These are phyloP conservation scores for Drosophila paramelanica DNA, from an alignment of 2,888 invertebrate genomes.

Conservation along the genomic window DNA sequence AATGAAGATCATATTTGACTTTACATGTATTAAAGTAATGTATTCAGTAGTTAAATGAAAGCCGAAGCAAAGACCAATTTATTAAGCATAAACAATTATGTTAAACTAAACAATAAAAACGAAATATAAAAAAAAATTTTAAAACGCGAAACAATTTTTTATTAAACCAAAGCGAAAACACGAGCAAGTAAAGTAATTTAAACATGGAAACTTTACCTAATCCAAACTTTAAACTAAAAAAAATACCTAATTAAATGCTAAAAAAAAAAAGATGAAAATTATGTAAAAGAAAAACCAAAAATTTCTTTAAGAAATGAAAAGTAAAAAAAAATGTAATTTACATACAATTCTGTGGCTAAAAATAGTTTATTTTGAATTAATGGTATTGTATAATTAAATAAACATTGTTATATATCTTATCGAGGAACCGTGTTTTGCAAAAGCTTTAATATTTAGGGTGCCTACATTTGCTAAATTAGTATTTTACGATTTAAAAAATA, in stretches of 20 bases:
- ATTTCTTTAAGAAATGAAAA: conserved; percentile 68
- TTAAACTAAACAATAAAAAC: conserved; percentile 66
- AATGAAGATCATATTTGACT: conserved; percentile 71
- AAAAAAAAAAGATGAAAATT: conserved; percentile 5
- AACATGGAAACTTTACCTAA: conserved; percentile 48
- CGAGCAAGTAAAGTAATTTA: conserved; percentile 20
- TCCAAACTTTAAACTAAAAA: conserved; percentile 33
- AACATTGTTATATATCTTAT: conserved; percentile 75
- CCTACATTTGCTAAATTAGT: conserved; percentile 85
- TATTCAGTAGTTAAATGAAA: conserved; percentile 75
- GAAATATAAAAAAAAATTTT: conserved; percentile 1
- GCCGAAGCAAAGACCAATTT: conserved; percentile 80
- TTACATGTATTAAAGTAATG: conserved; percentile 75
- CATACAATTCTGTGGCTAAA: conserved; percentile 57
- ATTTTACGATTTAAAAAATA: conserved; percentile 79
- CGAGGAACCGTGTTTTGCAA: conserved; percentile 85
- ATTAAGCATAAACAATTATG: conserved; percentile 72
- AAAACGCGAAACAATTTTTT: conserved; percentile 69
- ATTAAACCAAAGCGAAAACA: conserved; percentile 36
- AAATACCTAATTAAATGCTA: conserved; percentile 32
- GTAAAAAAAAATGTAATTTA: conserved; percentile 46
- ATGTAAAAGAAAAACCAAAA: conserved; percentile 21
- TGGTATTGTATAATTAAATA: conserved; percentile 78
- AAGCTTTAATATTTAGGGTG: conserved; percentile 86
- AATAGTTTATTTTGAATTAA: conserved; percentile 77